Evolutionary conservation across 2,113 vertebrate species (phyloP).

Genomic region (Ictidomys tridecemlineatus): DNA sequence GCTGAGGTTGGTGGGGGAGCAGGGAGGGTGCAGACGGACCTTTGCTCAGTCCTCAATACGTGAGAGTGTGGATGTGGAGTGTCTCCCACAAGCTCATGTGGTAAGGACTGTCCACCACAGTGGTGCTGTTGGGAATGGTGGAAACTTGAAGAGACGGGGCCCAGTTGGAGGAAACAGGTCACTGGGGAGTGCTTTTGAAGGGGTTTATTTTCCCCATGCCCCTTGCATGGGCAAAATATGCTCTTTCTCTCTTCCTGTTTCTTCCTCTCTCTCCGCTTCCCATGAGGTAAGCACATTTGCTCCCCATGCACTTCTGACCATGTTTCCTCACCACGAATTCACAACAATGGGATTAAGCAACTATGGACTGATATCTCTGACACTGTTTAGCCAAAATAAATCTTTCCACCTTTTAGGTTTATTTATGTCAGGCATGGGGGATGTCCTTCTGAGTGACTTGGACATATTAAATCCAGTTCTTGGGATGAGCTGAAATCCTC

Average conservation of each 20-base stretch:
- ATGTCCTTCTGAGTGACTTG: background rate
- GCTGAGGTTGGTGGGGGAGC: background rate
- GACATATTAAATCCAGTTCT: background rate
- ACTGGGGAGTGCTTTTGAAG: background rate
- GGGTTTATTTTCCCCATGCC: background rate
- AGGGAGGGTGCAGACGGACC: conserved; percentile 28
- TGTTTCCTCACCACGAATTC: too few relatives aligned
- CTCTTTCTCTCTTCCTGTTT: too few relatives aligned
- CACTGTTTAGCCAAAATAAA: background rate
- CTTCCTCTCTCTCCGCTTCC: background rate
- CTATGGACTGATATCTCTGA: too few relatives aligned
- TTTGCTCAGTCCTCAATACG: background rate
- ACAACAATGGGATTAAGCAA: too few relatives aligned
- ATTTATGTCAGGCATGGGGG: background rate
- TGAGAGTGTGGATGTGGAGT: background rate
- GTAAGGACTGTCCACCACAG: too few relatives aligned
- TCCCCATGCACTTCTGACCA: too few relatives aligned
- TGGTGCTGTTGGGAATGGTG: background rate
- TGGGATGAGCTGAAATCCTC: background rate
- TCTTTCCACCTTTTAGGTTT: background rate
- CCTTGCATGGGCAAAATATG: too few relatives aligned
- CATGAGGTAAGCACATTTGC: background rate
- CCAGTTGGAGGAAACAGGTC: too few relatives aligned
- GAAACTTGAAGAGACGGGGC: background rate
- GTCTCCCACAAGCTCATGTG: background rate